Percentiles rank a stretch among this genome's conserved stretches.
Conservation (phyloP, 2,797 vertebrate genomes). For the Neopelma chrysocephalum region DNA sequence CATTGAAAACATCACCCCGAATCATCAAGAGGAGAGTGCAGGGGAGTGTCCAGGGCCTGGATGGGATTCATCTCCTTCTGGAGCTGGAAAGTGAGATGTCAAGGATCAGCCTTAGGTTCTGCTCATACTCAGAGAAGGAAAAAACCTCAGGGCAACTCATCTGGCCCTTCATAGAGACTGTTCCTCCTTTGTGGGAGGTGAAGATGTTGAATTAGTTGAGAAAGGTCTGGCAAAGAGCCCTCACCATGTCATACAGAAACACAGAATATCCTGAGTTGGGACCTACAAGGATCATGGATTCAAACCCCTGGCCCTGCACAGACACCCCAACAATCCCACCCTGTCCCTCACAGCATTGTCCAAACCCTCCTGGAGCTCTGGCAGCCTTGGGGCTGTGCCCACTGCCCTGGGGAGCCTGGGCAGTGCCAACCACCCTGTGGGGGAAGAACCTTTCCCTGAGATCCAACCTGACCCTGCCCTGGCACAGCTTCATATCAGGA, state of each 20-base stretch:
- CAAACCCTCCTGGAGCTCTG: not conserved
- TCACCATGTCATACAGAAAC: not conserved
- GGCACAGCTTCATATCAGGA: not conserved
- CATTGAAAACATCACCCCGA: rapidly evolving
- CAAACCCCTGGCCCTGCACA: rapidly evolving
- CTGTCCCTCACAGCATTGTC: rapidly evolving
- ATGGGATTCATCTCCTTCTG: not conserved
- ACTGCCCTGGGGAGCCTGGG: not conserved
- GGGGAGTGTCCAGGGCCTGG: not conserved
- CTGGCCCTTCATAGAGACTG: not conserved
- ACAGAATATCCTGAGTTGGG: not conserved
- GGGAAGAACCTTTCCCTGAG: not conserved
- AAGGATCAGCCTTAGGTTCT: not conserved
- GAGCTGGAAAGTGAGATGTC: not conserved
- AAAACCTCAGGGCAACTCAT: not conserved
- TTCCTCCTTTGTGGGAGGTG: not conserved
- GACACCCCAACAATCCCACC: not conserved
- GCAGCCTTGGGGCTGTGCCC: rapidly evolving
- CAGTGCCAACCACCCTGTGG: not conserved
- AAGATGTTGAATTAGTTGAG: not conserved
- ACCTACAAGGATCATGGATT: not conserved
- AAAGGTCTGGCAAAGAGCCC: not conserved
- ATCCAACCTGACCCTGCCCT: rapidly evolving
- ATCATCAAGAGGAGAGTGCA: not conserved
- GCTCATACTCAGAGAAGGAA: not conserved